Evolutionary conservation across 2,888 invertebrate species (phyloP), one percentile per base, ranked within the genome.

Genomic region (Oasisia sp.): DNA sequence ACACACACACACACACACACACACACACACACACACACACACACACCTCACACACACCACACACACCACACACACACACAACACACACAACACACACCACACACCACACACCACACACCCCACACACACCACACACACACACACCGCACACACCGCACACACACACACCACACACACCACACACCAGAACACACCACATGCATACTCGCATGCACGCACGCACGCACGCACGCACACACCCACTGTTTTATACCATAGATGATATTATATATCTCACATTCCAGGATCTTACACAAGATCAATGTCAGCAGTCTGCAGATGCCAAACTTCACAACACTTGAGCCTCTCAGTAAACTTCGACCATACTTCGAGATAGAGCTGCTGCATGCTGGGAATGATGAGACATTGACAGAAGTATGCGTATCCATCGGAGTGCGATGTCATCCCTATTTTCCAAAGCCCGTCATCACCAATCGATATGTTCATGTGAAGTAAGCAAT

Each of bases 361-460:
- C 74, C 74, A 1, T 74, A 74, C 27, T 74, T 74, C 74, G 74
- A 74, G 74, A 74, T 74, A 74, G 74, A 74, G 74, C 74, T 74
- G 74, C n/a, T 74, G 74, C 74, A 74, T 74, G 74, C 74, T 74
- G 74, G 74, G 74, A 74, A 27, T 74, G 74, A 74, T 74, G 74
- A 74, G 27, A 74, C 14, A 74, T 74, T 74, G 74, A 74, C 74
- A 2, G 74, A 74, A 74, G 74, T 74, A 27, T 27, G n/a, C 74
- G 27, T 74, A 74, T 74, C 74, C 74, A 74, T 74, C n/a, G 74
- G 74, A 0, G 74, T 74, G 27, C 74, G 74, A 74, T 74, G 74
- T 19, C 74, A 27, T 74, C 74, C 74, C n/a, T 74, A 74, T 74
- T 74, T 74, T 27, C 74, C 74, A 27, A 74, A 74, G 74, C 74